phyloP scores from a whole-genome alignment of 1,140 invertebrate species.

The Elysia chlorotica region DNA sequence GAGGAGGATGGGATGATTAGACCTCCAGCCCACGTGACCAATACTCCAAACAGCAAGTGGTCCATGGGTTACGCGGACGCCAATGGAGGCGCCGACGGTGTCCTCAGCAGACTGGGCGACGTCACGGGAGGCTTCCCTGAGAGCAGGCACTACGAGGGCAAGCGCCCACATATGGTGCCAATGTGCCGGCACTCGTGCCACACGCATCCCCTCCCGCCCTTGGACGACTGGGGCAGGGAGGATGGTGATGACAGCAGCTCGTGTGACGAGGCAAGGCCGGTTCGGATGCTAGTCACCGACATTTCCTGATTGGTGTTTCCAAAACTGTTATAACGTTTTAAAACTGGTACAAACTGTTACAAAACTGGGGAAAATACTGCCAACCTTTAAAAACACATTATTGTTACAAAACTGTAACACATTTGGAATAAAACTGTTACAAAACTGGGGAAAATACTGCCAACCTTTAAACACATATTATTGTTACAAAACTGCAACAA shows the following conservation, averaged over 20 bases:
- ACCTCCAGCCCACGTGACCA: no score
- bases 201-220: not conserved
- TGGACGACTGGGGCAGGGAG: not conserved
- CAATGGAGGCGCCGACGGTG: not conserved
- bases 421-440: not conserved
- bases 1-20: slow-evolving; percentile 1
- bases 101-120: not conserved
- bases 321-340: not conserved
- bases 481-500: not conserved
- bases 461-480: not conserved
- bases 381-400: no score
- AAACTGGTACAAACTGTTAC: not conserved
- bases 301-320: not conserved
- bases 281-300: not conserved
- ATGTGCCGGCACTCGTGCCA: no score
- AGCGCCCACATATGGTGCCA: no score
- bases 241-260: slow-evolving; percentile 3
- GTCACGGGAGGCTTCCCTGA: not conserved
- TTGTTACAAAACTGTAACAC: not conserved
- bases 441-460: not conserved
- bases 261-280: slow-evolving; percentile 13
- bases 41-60: slow-evolving; percentile 5
- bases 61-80: not conserved
- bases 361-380: not conserved
- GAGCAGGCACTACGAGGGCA: no score